phyloP scores from a whole-genome alignment of 2,797 vertebrate species.

The Eulemur rubriventer region DNA sequence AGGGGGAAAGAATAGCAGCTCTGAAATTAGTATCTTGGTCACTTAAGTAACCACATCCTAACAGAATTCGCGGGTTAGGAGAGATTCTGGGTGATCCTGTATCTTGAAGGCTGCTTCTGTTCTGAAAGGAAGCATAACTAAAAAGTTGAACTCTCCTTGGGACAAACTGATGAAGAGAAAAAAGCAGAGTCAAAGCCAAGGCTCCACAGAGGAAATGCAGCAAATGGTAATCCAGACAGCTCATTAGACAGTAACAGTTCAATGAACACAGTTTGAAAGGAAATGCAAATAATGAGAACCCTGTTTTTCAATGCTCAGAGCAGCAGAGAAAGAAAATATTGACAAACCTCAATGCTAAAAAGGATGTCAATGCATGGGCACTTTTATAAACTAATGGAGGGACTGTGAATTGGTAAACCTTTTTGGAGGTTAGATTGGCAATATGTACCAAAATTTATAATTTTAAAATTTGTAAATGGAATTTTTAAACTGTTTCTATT shows the following conservation, averaged over 20 bases:
- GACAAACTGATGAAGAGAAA: not conserved
- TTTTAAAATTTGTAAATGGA: not conserved
- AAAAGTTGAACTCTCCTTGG: not conserved
- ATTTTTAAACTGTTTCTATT: too few species aligned
- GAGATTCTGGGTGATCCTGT: not conserved
- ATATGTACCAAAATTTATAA: not conserved
- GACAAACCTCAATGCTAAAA: not conserved
- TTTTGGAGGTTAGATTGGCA: not conserved
- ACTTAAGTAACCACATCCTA: not conserved
- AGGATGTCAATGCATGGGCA: not conserved
- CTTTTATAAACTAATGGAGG: not conserved
- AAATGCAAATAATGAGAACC: not conserved
- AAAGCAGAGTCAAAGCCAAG: not conserved
- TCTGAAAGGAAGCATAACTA: not conserved
- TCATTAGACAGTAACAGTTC: not conserved
- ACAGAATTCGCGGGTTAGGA: not conserved
- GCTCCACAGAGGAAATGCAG: not conserved
- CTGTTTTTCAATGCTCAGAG: not conserved
- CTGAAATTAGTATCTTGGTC: slow-evolving; percentile 20
- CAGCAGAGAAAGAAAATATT: slow-evolving; percentile 35
- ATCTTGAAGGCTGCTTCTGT: not conserved
- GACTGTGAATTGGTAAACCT: not conserved
- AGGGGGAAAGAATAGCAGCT: not conserved
- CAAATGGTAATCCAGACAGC: not conserved
- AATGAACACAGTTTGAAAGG: not conserved